Evolutionary conservation across 2,113 vertebrate genomes (phyloP).

Genomic region (Struthidea cinerea): DNA sequence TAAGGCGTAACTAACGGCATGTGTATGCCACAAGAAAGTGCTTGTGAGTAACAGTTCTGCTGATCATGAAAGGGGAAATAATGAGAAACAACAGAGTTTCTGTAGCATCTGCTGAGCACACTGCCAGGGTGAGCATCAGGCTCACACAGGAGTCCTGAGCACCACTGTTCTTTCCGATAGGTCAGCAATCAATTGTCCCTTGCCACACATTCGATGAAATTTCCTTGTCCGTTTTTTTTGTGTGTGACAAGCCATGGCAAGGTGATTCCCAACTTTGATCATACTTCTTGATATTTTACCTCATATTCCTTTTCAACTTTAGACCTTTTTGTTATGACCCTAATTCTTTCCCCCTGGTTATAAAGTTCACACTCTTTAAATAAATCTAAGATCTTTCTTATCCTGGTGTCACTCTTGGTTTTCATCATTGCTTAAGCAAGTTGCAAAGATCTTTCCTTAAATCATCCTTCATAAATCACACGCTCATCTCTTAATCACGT

Average conservation of each 20-base stretch:
- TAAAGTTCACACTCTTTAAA: neutral
- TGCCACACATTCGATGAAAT: neutral
- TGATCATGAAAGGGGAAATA: neutral
- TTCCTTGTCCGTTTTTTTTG: neutral
- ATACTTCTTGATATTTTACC: neutral
- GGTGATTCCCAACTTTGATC: neutral
- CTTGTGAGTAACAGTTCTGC: neutral
- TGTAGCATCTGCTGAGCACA: neutral
- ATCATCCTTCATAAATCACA: conserved; percentile 12
- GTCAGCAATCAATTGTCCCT: neutral
- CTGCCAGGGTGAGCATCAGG: neutral
- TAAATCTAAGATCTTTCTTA: neutral
- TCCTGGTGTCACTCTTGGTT: neutral
- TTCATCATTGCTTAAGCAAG: neutral
- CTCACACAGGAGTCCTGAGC: neutral
- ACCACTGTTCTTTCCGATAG: neutral
- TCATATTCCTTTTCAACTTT: neutral
- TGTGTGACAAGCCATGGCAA: neutral
- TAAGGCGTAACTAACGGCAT: neutral
- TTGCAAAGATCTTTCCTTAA: conserved; percentile 12
- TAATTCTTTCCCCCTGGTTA: neutral
- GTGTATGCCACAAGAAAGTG: neutral
- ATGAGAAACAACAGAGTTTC: neutral
- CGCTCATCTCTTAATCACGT: neutral
- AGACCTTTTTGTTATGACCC: neutral